These are phyloP conservation scores for Pluvianellus socialis DNA, from an alignment of 2,113 vertebrate species.

Conservation along the genomic window DNA sequence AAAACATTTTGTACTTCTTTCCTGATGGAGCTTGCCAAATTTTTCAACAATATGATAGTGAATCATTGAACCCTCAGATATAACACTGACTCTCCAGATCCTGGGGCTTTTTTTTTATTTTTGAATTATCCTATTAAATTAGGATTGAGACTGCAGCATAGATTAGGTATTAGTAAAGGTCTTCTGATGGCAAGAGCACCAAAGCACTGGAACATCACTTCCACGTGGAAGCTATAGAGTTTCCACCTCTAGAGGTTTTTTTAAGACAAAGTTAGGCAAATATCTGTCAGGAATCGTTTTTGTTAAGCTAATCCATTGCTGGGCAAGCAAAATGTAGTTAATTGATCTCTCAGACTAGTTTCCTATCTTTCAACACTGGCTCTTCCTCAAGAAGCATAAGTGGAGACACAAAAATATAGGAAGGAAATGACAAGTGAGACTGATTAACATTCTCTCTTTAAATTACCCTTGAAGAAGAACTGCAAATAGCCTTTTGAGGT, in stretches of 20 bases:
- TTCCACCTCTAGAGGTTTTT: neutral
- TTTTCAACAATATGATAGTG: neutral
- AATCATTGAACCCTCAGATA: neutral
- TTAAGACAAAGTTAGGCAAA: neutral
- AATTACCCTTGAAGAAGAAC: neutral
- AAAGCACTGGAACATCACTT: neutral
- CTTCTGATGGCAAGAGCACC: neutral
- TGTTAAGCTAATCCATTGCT: neutral
- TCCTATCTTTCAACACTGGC: neutral
- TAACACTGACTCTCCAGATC: neutral
- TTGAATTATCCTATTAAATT: neutral
- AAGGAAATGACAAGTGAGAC: neutral
- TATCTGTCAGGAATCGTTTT: neutral
- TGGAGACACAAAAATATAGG: neutral
- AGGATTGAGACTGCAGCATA: neutral
- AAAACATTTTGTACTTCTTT: neutral
- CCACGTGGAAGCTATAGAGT: neutral
- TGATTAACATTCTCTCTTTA: neutral
- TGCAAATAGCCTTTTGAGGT: neutral
- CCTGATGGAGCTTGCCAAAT: neutral
- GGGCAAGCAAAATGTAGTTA: neutral
- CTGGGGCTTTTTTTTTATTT: neutral
- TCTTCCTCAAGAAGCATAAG: neutral
- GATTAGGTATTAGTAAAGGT: neutral
- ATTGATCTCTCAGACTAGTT: neutral